Evolutionary conservation across 2,888 invertebrate species (phyloP).

Genomic region (Dysmachus trigonus): DNA sequence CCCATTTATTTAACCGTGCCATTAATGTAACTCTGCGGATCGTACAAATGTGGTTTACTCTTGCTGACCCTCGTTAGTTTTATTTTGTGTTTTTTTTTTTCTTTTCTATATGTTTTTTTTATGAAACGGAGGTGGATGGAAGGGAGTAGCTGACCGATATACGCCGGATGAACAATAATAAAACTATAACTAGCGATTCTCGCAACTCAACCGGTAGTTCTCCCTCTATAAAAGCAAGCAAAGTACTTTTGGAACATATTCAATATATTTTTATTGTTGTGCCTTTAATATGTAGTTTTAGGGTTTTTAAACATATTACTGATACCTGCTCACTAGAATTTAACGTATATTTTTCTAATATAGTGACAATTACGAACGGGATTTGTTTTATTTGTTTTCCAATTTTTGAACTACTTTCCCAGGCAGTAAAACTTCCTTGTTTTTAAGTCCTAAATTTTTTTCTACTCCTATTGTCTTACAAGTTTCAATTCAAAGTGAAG

Average conservation of each 20-base stretch:
- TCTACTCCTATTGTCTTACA: no score
- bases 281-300: constrained; percentile 31
- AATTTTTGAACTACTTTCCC: neutral
- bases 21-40: constrained; percentile 26
- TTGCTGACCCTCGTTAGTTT: neutral
- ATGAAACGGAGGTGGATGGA: neutral
- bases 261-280: constrained; percentile 32
- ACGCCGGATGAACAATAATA: constrained; percentile 15
- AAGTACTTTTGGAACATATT: neutral
- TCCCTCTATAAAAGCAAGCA: neutral
- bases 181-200: neutral
- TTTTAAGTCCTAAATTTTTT: no score
- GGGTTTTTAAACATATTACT: constrained; percentile 21
- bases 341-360: constrained; percentile 27
- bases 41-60: constrained; percentile 29
- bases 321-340: constrained; percentile 34
- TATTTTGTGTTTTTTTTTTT: neutral
- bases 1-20: constrained; percentile 30
- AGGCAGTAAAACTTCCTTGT: neutral
- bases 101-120: neutral
- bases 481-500: no score
- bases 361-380: neutral
- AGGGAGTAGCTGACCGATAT: neutral
- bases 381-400: neutral
- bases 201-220: neutral